Conservation (phyloP, 2,888 invertebrate genomes). For the Teleogryllus oceanicus region DNA sequence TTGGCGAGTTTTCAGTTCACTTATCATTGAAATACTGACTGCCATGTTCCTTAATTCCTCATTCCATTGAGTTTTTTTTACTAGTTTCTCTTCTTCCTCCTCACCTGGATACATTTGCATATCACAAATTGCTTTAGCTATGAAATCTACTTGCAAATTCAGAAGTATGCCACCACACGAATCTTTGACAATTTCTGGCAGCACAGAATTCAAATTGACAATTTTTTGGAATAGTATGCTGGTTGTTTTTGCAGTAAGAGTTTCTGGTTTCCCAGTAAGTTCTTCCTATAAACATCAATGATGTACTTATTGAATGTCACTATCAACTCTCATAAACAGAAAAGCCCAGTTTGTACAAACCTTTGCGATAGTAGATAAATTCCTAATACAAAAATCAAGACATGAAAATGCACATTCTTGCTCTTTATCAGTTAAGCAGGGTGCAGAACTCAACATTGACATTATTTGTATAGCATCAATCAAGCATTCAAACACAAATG, state of each 20-base stretch:
- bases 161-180: background rate
- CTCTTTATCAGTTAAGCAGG: background rate
- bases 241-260: background rate
- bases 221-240: background rate
- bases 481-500: background rate
- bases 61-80: background rate
- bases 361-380: background rate
- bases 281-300: background rate
- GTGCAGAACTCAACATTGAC: background rate
- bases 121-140: background rate
- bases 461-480: background rate
- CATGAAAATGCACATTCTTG: background rate
- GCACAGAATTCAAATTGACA: background rate
- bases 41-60: background rate
- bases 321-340: background rate
- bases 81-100: background rate
- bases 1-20: background rate
- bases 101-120: background rate
- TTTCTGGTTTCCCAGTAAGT: background rate
- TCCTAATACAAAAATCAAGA: background rate
- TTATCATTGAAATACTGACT: background rate
- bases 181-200: background rate
- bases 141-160: background rate
- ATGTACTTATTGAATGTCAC: background rate
- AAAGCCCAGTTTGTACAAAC: background rate